phyloP scores from a whole-genome alignment of 1,140 invertebrate genomes.

The Drosophila lacteicornis region DNA sequence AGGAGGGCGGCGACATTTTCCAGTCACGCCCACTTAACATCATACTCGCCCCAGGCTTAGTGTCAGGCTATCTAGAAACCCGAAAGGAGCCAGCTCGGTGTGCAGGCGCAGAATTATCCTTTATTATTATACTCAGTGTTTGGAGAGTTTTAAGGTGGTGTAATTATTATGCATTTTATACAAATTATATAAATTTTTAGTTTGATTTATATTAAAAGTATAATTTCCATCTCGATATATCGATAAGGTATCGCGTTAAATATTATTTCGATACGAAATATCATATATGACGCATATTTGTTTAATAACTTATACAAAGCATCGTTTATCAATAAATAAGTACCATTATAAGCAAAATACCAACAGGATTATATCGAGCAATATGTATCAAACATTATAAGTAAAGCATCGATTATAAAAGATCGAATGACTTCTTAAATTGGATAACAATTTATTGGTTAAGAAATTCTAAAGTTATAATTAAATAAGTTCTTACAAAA shows the following conservation, averaged over 20 bases:
- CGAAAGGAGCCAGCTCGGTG: neutral
- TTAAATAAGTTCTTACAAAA: too few species aligned
- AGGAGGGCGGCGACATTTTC: slow-evolving; percentile 44
- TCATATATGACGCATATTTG: too few species aligned
- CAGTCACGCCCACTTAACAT: slow-evolving; percentile 70
- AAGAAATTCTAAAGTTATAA: too few species aligned
- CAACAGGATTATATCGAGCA: too few species aligned
- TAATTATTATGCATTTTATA: neutral
- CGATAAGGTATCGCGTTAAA: neutral
- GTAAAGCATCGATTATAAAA: too few species aligned
- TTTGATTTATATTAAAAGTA: neutral
- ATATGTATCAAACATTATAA: too few species aligned
- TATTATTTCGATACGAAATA: too few species aligned
- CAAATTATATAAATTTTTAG: neutral
- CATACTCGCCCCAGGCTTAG: slow-evolving; percentile 14
- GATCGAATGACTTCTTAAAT: too few species aligned
- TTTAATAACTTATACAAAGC: too few species aligned
- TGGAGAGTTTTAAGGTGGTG: neutral
- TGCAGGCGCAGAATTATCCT: slow-evolving; percentile 56
- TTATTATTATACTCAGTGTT: slow-evolving; percentile 56
- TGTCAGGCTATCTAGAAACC: slow-evolving; percentile 42
- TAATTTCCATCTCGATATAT: neutral
- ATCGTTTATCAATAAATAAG: too few species aligned
- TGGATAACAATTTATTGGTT: too few species aligned
- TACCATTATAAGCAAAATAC: too few species aligned